Evolutionary conservation across 2,797 vertebrate genomes (phyloP).

Genomic region (Enteromius unitaeniatus): DNA sequence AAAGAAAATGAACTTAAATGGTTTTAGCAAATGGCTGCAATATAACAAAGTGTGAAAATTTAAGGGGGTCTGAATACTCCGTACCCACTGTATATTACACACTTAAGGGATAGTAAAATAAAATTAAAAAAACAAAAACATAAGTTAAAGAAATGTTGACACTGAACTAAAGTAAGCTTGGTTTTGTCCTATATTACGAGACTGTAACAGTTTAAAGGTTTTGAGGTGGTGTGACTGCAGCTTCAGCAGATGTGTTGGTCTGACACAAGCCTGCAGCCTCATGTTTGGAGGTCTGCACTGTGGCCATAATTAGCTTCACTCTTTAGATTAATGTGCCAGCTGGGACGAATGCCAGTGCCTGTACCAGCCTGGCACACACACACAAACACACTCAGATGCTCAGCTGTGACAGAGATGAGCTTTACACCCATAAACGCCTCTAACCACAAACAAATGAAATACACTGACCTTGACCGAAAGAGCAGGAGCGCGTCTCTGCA

Average conservation of each 20-base stretch:
- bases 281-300: not conserved
- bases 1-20: no score
- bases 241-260: not conserved
- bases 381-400: constrained; percentile 27
- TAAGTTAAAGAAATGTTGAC: not conserved
- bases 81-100: not conserved
- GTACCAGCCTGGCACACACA: not conserved
- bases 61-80: no score
- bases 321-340: constrained; percentile 8
- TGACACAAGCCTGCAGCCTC: constrained; percentile 10
- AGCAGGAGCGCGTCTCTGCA: not conserved
- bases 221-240: not conserved
- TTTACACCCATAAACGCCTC: constrained; percentile 57
- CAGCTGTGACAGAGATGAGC: constrained; percentile 51
- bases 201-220: not conserved
- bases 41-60: no score
- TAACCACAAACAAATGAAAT: constrained; percentile 59
- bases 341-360: not conserved
- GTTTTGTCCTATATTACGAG: not conserved
- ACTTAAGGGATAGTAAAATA: not conserved
- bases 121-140: not conserved
- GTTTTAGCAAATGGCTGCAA: no score
- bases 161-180: not conserved
- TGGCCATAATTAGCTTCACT: constrained; percentile 11
- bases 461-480: constrained; percentile 27